phyloP scores from a whole-genome alignment of 2,113 vertebrate species.

The Chionomys nivalis region DNA sequence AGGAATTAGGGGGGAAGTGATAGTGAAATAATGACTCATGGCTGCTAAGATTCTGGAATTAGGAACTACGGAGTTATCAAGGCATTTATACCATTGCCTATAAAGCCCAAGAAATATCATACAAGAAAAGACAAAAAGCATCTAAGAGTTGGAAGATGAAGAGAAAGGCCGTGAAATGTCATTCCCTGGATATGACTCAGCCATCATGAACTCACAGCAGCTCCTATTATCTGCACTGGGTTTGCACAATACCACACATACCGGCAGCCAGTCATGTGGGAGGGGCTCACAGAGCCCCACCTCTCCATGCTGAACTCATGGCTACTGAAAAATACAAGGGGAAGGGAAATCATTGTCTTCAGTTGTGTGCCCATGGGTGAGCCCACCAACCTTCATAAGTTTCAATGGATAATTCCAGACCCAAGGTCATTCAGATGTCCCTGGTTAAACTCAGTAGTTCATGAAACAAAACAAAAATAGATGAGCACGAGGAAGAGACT shows the following conservation, averaged over 20 bases:
- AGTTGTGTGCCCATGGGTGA: not conserved
- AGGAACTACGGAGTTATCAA: not conserved
- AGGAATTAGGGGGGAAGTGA: not conserved
- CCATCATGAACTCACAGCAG: not conserved
- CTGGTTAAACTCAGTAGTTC: not conserved
- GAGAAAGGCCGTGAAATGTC: not conserved
- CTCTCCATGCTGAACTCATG: not conserved
- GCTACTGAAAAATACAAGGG: not conserved
- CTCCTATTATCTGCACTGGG: not conserved
- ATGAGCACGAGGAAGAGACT: too few species aligned
- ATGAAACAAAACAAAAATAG: not conserved
- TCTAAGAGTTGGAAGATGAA: not conserved
- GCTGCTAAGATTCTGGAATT: not conserved
- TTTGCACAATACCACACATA: not conserved
- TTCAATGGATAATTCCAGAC: not conserved
- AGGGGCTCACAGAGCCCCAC: not conserved
- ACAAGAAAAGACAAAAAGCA: not conserved
- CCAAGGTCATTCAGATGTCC: not conserved
- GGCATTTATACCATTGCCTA: not conserved
- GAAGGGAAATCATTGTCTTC: not conserved
- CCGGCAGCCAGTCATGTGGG: not conserved
- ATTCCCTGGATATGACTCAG: not conserved
- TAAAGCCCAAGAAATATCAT: not conserved
- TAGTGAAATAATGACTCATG: not conserved
- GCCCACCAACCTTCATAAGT: not conserved